Evolutionary conservation across 53 echinoderm and acorn worm genomes (phyloP).

Genomic region (Luidia sarsii): DNA sequence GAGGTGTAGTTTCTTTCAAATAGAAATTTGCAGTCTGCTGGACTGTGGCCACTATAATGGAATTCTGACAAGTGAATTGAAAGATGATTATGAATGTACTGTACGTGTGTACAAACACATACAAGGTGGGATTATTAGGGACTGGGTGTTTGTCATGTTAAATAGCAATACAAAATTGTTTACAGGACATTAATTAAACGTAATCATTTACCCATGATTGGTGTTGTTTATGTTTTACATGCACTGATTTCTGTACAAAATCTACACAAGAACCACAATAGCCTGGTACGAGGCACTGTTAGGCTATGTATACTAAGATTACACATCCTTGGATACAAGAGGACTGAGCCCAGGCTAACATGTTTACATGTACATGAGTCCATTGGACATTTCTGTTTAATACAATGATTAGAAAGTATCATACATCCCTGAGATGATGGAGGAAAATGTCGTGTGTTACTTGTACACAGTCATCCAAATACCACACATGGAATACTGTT

Average conservation of each 20-base stretch:
- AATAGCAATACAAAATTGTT: not conserved
- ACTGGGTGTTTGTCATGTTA: not conserved
- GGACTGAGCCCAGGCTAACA: not conserved
- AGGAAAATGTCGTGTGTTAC: conserved; percentile 1
- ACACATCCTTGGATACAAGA: not conserved
- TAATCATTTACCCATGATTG: not conserved
- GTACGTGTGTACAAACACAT: not conserved
- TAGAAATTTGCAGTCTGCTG: too few relatives aligned
- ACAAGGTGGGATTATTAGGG: not conserved
- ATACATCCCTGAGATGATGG: conserved; percentile 18
- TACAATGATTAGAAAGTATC: conserved; percentile 17
- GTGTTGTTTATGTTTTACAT: not conserved
- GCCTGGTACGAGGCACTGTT: not conserved
- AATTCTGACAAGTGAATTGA: too few relatives aligned
- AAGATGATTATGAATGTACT: too few relatives aligned
- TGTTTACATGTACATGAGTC: not conserved
- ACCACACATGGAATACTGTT: too few relatives aligned
- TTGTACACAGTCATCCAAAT: too few relatives aligned
- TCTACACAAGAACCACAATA: not conserved
- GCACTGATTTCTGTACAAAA: not conserved
- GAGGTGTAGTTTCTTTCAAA: too few relatives aligned
- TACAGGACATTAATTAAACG: not conserved
- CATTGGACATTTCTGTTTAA: not conserved
- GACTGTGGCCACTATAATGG: too few relatives aligned
- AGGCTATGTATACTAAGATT: not conserved